Conservation (phyloP, 1,140 invertebrate species). For the Bursaphelenchus mucronatus region DNA sequence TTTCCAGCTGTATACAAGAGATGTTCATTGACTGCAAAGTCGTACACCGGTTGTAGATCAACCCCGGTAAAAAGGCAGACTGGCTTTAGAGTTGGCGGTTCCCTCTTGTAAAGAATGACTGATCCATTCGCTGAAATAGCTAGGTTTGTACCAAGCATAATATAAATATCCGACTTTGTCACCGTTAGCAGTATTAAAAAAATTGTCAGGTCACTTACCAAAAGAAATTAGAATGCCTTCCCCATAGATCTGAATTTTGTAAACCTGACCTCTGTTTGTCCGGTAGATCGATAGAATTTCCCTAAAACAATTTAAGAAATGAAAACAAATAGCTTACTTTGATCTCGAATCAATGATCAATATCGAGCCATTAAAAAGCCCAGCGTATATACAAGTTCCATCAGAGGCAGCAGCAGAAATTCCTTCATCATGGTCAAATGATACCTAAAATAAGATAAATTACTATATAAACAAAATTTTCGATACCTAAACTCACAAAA, state of each 20-base stretch:
- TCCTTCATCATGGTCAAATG: slow-evolving; percentile 51
- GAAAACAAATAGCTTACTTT: slow-evolving; percentile 19
- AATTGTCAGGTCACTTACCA: slow-evolving; percentile 24
- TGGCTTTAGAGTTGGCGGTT: neutral
- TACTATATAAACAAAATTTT: slow-evolving; percentile 23
- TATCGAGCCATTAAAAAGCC: slow-evolving; percentile 24
- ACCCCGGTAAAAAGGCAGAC: slow-evolving; percentile 67
- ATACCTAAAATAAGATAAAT: slow-evolving; percentile 59
- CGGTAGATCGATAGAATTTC: slow-evolving; percentile 15
- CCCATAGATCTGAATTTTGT: slow-evolving; percentile 2
- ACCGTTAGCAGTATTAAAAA: neutral
- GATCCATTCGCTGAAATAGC: slow-evolving; percentile 16
- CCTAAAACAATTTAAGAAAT: slow-evolving; percentile 29
- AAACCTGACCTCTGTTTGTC: slow-evolving; percentile 22
- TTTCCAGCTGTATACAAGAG: slow-evolving; percentile 61
- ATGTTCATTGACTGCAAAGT: slow-evolving; percentile 52
- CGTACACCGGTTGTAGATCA: slow-evolving; percentile 67
- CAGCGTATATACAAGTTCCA: slow-evolving; percentile 28
- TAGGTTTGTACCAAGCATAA: too few relatives aligned
- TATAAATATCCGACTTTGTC: neutral
- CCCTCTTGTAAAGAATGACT: slow-evolving; percentile 11
- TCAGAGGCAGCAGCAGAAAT: slow-evolving; percentile 11
- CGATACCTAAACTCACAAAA: slow-evolving; percentile 15
- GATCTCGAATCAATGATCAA: slow-evolving; percentile 20
- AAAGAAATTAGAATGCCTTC: slow-evolving; percentile 28